Evolutionary conservation across 2,113 vertebrate species (phyloP), one percentile per base, ranked within the genome.

Genomic region (Urocynchramus pylzowi): DNA sequence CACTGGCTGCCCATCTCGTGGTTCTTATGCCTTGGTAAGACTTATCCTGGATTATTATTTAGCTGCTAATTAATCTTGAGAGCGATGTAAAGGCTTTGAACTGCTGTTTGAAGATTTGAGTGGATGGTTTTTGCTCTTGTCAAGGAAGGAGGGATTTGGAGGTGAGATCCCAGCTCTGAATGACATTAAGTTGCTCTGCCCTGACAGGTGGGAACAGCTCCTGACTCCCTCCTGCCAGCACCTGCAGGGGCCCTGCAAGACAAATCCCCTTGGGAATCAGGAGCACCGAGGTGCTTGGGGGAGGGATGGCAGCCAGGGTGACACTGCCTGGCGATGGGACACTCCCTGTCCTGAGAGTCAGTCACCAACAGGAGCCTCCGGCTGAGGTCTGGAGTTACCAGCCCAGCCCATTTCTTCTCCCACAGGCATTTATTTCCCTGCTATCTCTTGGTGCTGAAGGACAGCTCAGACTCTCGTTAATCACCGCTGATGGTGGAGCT

Each of bases 11-110:
- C 92, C 30, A 2, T 21, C 24, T 44, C 1, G 0, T 9, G 2
- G 21, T 45, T 67, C 78, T 93, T 76, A 30, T 7, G 53, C 59
- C 63, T 92, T 50, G 69, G 5, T 87, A 83, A 89, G 82, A 53
- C 56, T 95, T 94, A 95, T 47, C 93, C 75, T n/a, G 87, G 91
- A 92, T 95, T 95, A 94, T 89, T 95, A 89, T 84, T 95, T 82
- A 84, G 61, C 87, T 85, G 42, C 59, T 94, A 93, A 90, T 93
- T 93, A 90, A 93, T 94, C 94, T 94, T 70, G 47, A 82, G 95
- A 90, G 42, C 18, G 19, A 79, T 85, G 75, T 85, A 89, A 89
- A 86, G 71, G 70, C 94, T 96, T 95, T 95, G 63, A 89, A 90
- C 84, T 83, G 61, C 61, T 83, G 30, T 80, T 93, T 89, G 91